phyloP scores from a whole-genome alignment of 2,113 vertebrate genomes.

The Madoqua kirkii region DNA sequence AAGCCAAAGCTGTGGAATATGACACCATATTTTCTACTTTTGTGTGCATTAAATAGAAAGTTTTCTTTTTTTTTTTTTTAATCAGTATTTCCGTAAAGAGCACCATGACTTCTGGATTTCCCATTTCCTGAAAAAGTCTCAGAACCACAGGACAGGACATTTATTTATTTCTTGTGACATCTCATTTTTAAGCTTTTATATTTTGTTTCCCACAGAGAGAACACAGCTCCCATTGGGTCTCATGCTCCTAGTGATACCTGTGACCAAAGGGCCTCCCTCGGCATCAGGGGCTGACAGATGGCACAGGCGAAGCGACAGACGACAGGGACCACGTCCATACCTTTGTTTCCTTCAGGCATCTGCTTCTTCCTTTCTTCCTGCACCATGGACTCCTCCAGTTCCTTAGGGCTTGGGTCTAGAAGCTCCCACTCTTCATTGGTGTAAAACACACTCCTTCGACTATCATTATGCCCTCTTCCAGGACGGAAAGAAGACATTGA shows the following conservation, averaged over 20 bases:
- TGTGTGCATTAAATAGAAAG: background rate
- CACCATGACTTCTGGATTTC: background rate
- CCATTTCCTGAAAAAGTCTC: background rate
- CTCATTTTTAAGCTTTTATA: background rate
- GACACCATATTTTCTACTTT: background rate
- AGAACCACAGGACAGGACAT: background rate
- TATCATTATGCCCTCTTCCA: constrained; percentile 83
- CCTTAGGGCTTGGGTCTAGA: constrained; percentile 88
- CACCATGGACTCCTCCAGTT: constrained; percentile 83
- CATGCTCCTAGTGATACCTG: background rate
- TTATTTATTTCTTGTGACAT: background rate
- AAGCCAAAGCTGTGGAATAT: background rate
- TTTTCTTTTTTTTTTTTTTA: background rate
- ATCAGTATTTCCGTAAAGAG: background rate
- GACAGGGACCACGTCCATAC: constrained; percentile 55
- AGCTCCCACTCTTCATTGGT: constrained; percentile 97
- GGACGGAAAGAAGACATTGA: constrained; percentile 92
- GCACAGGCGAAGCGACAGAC: background rate
- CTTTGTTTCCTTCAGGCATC: constrained; percentile 82
- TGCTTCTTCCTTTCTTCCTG: constrained; percentile 81
- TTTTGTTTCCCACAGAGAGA: background rate
- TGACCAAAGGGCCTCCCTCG: accelerated
- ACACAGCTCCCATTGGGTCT: accelerated
- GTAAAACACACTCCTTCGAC: constrained; percentile 91
- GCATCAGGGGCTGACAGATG: background rate